A percentile compares a stretch with the other conserved stretches of the same genome.
phyloP scores from a whole-genome alignment of 2,888 invertebrate genomes.

The Nipponacmea schrenckii region DNA sequence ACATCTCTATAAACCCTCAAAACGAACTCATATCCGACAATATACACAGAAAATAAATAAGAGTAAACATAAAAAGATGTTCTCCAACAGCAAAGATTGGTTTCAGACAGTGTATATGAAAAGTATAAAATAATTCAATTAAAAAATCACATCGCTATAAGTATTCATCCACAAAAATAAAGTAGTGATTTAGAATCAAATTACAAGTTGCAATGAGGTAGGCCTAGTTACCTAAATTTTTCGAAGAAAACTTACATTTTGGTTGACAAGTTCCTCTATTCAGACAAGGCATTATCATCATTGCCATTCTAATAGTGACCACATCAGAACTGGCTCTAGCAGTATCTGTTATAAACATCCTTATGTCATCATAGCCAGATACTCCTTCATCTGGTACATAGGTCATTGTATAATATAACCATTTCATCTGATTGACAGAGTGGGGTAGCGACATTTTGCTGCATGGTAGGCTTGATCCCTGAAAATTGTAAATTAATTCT shows the following conservation, averaged over 20 bases:
- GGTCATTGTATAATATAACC: conserved; percentile 22
- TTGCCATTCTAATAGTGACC: conserved; percentile 26
- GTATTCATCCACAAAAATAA: too few relatives aligned
- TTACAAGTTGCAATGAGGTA: too few relatives aligned
- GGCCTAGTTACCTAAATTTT: too few relatives aligned
- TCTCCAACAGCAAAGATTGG: too few relatives aligned
- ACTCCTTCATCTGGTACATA: conserved; percentile 26
- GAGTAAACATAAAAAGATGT: too few relatives aligned
- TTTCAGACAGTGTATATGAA: too few relatives aligned
- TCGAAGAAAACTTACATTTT: not conserved
- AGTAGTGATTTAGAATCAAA: too few relatives aligned
- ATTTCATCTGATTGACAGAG: conserved; percentile 15
- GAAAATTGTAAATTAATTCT: not conserved
- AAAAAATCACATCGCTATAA: too few relatives aligned
- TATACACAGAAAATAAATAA: too few relatives aligned
- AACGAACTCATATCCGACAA: too few relatives aligned
- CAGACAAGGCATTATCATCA: conserved; percentile 31
- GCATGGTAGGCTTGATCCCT: conserved; percentile 18
- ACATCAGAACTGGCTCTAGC: conserved; percentile 29
- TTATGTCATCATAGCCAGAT: conserved; percentile 26
- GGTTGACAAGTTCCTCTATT: conserved; percentile 26
- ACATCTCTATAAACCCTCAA: too few relatives aligned
- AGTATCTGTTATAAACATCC: conserved; percentile 26
- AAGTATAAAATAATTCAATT: too few relatives aligned
- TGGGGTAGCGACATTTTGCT: conserved; percentile 16